phyloP scores from a whole-genome alignment of 2,888 invertebrate genomes.

The Phrixothrix hirtus region DNA sequence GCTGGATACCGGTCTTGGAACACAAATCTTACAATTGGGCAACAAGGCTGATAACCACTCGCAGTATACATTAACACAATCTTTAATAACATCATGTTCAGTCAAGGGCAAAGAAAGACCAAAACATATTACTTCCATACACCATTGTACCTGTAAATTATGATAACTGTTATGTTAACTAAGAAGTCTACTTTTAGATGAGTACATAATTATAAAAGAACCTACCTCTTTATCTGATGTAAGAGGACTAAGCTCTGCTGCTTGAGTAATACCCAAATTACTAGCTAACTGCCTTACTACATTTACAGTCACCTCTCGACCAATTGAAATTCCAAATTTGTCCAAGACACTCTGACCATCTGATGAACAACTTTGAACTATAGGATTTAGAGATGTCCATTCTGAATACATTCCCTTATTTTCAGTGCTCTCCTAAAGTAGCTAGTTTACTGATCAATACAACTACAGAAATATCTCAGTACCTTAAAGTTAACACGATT shows the following conservation, averaged over 20 bases:
- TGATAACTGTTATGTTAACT: too few relatives aligned
- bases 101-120: constrained; percentile 86
- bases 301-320: constrained; percentile 79
- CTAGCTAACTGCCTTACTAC: constrained; percentile 78
- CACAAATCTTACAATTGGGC: constrained; percentile 80
- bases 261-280: constrained; percentile 73
- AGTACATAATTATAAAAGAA: constrained; percentile 1
- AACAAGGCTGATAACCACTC: constrained; percentile 93
- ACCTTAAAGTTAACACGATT: constrained; percentile 81
- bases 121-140: constrained; percentile 85
- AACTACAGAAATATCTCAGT: constrained; percentile 38
- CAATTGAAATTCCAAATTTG: constrained; percentile 72
- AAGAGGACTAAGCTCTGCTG: constrained; percentile 81
- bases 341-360: constrained; percentile 75
- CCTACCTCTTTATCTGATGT: constrained; percentile 81
- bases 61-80: constrained; percentile 95
- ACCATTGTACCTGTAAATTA: constrained; percentile 79
- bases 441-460: not conserved
- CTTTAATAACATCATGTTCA: constrained; percentile 92
- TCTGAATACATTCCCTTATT: constrained; percentile 80
- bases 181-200: too few relatives aligned
- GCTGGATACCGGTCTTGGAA: constrained; percentile 85
- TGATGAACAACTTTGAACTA: constrained; percentile 67
- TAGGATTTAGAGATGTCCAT: constrained; percentile 74
- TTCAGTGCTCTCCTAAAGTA: constrained; percentile 61